Percentiles rank a stretch among this genome's conserved stretches.
phyloP scores from a whole-genome alignment of 2,888 invertebrate genomes.

The Drosophila hamatofila region DNA sequence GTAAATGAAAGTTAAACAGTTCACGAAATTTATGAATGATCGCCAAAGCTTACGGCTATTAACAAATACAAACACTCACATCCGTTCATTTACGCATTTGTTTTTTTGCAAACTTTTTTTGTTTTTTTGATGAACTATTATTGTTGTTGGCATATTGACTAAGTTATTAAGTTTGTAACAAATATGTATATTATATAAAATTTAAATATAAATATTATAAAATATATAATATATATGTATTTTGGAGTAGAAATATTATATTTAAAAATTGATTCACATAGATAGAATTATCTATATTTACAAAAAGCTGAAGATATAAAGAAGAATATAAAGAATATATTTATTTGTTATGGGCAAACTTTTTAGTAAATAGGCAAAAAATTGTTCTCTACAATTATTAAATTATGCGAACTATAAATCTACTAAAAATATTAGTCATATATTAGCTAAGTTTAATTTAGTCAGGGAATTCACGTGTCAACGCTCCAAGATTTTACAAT shows the following conservation, averaged over 20 bases:
- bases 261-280: no score
- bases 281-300: no score
- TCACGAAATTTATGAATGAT: slow-evolving; percentile 78
- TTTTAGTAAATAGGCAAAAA: no score
- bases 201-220: no score
- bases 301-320: no score
- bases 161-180: background rate
- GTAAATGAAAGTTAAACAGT: slow-evolving; percentile 51
- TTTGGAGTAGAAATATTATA: no score
- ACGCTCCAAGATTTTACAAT: background rate
- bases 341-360: no score
- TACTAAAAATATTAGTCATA: background rate
- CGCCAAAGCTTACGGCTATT: slow-evolving; percentile 67
- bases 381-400: no score
- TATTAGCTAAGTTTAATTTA: no score
- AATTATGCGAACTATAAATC: background rate
- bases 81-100: slow-evolving; percentile 36
- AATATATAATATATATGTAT: no score
- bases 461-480: slow-evolving; percentile 22
- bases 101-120: slow-evolving; percentile 39
- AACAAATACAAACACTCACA: slow-evolving; percentile 59
- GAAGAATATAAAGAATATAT: no score
- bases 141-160: slow-evolving; percentile 12
- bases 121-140: background rate
- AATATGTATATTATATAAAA: no score